Base-by-base conservation (phyloP, 2,113 vertebrate species). In the Neogobius melanostomus region DNA sequence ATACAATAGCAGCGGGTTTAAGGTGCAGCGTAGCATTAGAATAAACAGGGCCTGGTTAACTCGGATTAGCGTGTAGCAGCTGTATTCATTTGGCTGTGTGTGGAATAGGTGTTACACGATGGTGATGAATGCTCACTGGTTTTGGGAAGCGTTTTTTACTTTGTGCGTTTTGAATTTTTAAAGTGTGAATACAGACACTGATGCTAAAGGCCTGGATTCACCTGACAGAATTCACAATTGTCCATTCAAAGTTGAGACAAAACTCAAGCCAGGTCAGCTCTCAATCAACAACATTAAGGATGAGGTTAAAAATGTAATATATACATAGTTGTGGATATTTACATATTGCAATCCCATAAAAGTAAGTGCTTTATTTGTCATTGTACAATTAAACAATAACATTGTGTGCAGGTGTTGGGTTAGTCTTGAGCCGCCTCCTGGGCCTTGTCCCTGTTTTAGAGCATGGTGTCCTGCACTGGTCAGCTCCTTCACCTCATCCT, bases 1-100 rank as follows among this genome's bases (percentile, higher is more conserved):
- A 71, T 54, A 87, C 85, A 80, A 82, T 77, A 9, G 70, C n/a
- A 72, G 67, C 63, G 15, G 79, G 68, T 76, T 80, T 66, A 75
- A 83, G 79, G 84, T 83, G 65, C 60, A 11, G 21, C 50, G 6
- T 77, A 63, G 53, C 21, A 0, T 77, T 65, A 44, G 57, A 59
- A 64, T 21, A 69, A 36, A 69, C 6, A 62, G 77, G 63, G 36
- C 68, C 79, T 81, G 76, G 74, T 86, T 83, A 46, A 80, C 56
- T 9, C 7, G 80, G 83, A 82, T 86, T 87, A 83, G 74, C 77
- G 71, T 73, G 65, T 44, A 71, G 67, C 72, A n/a, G 47, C 66
- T 53, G 43, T 68, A 69, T 76, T 72, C 60, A 64, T 59, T 50
- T 15, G 59, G 36, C 64, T 66, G 48, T 60, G 47, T 67, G 67